Evolutionary conservation across 2,888 invertebrate genomes (phyloP).

Genomic region (Crossocerus cetratus): DNA sequence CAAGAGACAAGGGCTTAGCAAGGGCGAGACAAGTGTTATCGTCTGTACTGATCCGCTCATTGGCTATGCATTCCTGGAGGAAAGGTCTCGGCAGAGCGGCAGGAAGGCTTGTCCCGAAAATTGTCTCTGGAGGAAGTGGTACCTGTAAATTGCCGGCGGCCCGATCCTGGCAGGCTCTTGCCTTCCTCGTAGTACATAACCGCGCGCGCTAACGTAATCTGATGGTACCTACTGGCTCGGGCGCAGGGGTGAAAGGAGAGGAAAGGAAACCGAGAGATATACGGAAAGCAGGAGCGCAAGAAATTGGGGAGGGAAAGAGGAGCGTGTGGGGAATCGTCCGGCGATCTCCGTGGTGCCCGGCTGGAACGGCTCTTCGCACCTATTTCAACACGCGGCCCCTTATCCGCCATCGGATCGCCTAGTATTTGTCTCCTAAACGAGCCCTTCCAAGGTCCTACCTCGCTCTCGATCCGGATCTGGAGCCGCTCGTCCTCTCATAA

Average conservation of each 20-base stretch:
- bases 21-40: slow-evolving; percentile 29
- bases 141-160: slow-evolving; percentile 60
- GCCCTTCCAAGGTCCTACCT: slow-evolving; percentile 47
- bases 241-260: slow-evolving; percentile 10
- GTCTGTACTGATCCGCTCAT: slow-evolving; percentile 45
- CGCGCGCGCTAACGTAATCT: slow-evolving; percentile 46
- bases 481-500: slow-evolving; percentile 45
- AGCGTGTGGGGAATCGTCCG: slow-evolving; percentile 32
- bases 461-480: slow-evolving; percentile 47
- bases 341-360: slow-evolving; percentile 44
- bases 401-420: slow-evolving; percentile 57
- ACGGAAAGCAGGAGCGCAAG: background rate
- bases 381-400: slow-evolving; percentile 60
- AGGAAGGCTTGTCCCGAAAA: slow-evolving; percentile 26
- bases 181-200: background rate
- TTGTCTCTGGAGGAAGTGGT: slow-evolving; percentile 38
- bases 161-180: slow-evolving; percentile 23
- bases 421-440: slow-evolving; percentile 59
- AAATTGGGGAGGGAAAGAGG: slow-evolving; percentile 4
- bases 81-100: slow-evolving; percentile 15
- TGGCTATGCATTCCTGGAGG: slow-evolving; percentile 54
- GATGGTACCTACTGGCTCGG: slow-evolving; percentile 49
- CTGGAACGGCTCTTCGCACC: slow-evolving; percentile 59
- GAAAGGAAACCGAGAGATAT: slow-evolving; percentile 1
- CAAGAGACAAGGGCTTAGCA: slow-evolving; percentile 13